These are phyloP conservation scores for Glaucidium brasilianum DNA, from an alignment of 2,113 vertebrate species.

Conservation along the genomic window DNA sequence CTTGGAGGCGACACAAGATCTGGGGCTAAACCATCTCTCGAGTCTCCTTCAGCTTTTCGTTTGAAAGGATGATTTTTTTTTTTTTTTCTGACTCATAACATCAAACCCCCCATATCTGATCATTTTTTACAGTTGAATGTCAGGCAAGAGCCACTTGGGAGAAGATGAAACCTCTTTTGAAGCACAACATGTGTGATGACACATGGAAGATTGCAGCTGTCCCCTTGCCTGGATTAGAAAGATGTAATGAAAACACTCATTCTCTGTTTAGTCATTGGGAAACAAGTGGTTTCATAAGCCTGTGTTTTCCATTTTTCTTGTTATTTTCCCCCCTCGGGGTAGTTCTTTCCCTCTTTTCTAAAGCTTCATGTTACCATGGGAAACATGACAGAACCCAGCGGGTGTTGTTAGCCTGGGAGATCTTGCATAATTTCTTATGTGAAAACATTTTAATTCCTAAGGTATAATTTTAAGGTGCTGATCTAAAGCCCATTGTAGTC, in stretches of 20 bases:
- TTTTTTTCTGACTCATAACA: neutral
- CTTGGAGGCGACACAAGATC: neutral
- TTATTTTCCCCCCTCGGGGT: neutral
- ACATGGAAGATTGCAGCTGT: neutral
- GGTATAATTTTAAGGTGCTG: neutral
- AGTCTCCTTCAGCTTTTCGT: neutral
- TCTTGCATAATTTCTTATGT: neutral
- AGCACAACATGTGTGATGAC: accelerated
- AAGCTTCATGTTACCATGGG: neutral
- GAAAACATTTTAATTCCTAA: neutral
- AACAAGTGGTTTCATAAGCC: neutral
- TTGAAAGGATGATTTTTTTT: neutral
- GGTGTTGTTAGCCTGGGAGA: neutral
- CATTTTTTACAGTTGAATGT: neutral
- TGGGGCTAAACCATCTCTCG: neutral
- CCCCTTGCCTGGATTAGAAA: neutral
- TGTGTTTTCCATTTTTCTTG: neutral
- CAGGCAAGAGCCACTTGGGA: neutral
- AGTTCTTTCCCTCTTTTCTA: neutral
- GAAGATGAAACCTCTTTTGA: neutral
- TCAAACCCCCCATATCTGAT: neutral
- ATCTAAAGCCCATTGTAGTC: neutral
- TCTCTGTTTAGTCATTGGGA: neutral
- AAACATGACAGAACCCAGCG: neutral
- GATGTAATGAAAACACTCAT: neutral